These are phyloP conservation scores for Ispidina lecontei DNA, from an alignment of 2,797 vertebrate species.

Conservation along the genomic window DNA sequence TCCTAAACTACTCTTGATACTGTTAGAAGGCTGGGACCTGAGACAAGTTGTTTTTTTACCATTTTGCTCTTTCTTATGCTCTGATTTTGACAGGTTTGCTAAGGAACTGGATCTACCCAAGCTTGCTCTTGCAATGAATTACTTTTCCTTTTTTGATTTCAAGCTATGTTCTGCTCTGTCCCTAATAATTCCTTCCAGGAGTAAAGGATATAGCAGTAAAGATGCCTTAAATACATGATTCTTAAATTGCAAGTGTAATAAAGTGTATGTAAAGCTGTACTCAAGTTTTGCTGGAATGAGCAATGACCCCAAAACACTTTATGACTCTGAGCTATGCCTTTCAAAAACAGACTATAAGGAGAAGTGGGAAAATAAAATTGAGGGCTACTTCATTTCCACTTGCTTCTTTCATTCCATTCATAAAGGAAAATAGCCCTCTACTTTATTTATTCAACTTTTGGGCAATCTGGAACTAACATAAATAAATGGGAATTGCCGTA, in stretches of 20 bases:
- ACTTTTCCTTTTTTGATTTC: background rate
- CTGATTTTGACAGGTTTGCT: conserved; percentile 30
- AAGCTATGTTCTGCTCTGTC: background rate
- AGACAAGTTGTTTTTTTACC: conserved; percentile 10
- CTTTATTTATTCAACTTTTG: background rate
- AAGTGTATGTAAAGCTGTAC: background rate
- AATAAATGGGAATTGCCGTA: background rate
- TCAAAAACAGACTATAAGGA: background rate
- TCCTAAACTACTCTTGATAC: background rate
- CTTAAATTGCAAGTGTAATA: background rate
- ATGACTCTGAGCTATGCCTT: background rate
- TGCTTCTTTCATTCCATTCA: conserved; percentile 18
- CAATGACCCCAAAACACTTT: background rate
- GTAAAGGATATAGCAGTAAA: background rate
- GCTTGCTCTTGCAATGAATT: background rate
- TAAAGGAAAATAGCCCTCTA: conserved; percentile 11
- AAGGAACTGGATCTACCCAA: background rate
- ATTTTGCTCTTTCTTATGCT: conserved; percentile 6
- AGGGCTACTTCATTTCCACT: conserved; percentile 17
- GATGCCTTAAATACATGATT: background rate
- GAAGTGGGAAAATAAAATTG: background rate
- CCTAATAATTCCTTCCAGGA: background rate
- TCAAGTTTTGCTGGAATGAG: conserved; percentile 6
- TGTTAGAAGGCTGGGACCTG: background rate
- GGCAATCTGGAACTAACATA: background rate